Evolutionary conservation across 1,140 invertebrate species (phyloP).

Genomic region (Sesamia nonagrioides): DNA sequence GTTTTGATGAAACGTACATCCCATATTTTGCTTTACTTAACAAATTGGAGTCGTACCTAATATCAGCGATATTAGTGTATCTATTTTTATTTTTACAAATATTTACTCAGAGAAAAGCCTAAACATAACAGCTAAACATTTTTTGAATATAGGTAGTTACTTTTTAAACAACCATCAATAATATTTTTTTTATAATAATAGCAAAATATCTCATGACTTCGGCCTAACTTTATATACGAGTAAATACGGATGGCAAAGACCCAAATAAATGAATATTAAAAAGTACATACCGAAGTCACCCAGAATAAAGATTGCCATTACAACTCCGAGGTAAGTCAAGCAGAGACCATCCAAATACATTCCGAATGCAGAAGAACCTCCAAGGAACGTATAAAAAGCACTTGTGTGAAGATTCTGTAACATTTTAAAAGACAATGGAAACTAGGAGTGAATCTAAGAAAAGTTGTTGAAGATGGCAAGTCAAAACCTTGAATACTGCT

Average conservation of each 20-base stretch:
- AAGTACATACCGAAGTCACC: constrained; percentile 76
- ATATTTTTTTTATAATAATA: too few relatives aligned
- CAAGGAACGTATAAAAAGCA: constrained; percentile 78
- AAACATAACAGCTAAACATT: too few relatives aligned
- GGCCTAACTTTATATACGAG: too few relatives aligned
- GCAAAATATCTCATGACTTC: too few relatives aligned
- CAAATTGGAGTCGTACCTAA: too few relatives aligned
- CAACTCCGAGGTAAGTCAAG: constrained; percentile 72
- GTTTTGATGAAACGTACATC: too few relatives aligned
- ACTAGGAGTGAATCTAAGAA: constrained; percentile 9
- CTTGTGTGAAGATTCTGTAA: constrained; percentile 80
- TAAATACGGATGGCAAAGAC: neutral
- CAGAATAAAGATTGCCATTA: constrained; percentile 74
- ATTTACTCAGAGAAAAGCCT: too few relatives aligned
- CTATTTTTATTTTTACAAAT: too few relatives aligned
- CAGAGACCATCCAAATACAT: constrained; percentile 79
- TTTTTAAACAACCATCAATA: too few relatives aligned
- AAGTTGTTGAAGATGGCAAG: neutral
- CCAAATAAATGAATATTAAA: neutral
- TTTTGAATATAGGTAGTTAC: too few relatives aligned
- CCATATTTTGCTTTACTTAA: too few relatives aligned
- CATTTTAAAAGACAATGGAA: neutral
- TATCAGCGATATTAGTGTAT: too few relatives aligned
- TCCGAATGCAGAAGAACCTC: constrained; percentile 75
- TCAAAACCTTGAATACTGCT: neutral